A percentile compares a stretch with the other conserved stretches of the same genome.
These are phyloP conservation scores for Hippolais icterina DNA, from an alignment of 2,113 vertebrate species.

Conservation along the genomic window DNA sequence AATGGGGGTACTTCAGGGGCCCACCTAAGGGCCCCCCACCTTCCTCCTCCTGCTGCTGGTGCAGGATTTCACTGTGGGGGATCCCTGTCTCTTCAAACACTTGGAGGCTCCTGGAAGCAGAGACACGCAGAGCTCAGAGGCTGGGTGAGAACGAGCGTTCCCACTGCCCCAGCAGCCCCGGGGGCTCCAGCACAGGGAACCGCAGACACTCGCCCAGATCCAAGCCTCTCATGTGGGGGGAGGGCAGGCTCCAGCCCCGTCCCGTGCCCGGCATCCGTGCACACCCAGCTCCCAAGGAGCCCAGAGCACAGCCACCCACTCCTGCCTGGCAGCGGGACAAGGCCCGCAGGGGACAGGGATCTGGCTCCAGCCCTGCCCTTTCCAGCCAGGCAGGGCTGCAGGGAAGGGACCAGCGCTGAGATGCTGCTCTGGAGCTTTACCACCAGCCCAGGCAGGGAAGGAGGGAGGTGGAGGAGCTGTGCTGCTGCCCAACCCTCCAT, in stretches of 20 bases:
- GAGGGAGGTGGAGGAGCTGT: not conserved
- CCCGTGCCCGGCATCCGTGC: not conserved
- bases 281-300: not conserved
- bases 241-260: not conserved
- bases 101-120: slow-evolving; percentile 87
- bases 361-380: slow-evolving; percentile 32
- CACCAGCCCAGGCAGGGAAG: not conserved
- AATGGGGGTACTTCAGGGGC: slow-evolving; percentile 84
- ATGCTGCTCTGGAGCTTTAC: not conserved
- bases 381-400: not conserved
- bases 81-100: slow-evolving; percentile 87
- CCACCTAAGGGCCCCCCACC: slow-evolving; percentile 89
- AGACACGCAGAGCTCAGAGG: slow-evolving; percentile 14
- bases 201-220: not conserved
- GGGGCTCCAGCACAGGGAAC: not conserved
- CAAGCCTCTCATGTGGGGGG: not conserved
- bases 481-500: not conserved
- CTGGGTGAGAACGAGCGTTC: not conserved
- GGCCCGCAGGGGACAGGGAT: not conserved
- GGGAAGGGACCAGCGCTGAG: not conserved
- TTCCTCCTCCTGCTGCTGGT: slow-evolving; percentile 84
- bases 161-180: not conserved
- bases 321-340: not conserved
- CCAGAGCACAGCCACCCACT: slow-evolving; percentile 30
- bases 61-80: slow-evolving; percentile 86